phyloP scores from a whole-genome alignment of 2,113 vertebrate species.

The Rhinoderma darwinii region DNA sequence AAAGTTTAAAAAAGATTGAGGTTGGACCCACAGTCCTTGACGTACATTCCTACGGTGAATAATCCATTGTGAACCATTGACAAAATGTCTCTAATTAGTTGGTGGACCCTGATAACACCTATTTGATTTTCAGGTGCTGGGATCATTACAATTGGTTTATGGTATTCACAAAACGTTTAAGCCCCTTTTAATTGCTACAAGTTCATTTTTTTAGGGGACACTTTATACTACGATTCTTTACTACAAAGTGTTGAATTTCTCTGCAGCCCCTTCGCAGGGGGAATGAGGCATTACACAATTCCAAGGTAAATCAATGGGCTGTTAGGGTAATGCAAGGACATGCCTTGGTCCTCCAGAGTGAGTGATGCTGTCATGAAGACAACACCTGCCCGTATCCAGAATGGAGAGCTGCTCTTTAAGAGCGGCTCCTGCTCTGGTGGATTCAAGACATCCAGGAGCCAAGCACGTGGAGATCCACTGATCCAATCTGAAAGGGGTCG shows the following conservation, averaged over 20 bases:
- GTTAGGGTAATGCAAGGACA: too few species aligned
- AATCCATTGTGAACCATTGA: neutral
- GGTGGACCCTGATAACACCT: neutral
- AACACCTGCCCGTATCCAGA: too few species aligned
- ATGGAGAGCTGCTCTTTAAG: too few species aligned
- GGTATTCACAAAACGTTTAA: neutral
- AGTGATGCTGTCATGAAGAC: too few species aligned
- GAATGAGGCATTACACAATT: neutral
- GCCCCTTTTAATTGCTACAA: neutral
- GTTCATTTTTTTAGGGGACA: too few species aligned
- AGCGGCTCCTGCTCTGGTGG: too few species aligned
- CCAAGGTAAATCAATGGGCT: neutral
- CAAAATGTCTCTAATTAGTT: constrained; percentile 4
- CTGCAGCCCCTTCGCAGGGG: neutral
- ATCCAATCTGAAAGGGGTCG: too few species aligned
- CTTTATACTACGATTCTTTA: too few species aligned
- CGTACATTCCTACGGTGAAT: constrained; percentile 11
- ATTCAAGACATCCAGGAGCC: too few species aligned
- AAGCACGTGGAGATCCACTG: too few species aligned
- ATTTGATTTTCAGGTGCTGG: neutral
- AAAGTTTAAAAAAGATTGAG: neutral
- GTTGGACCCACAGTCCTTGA: constrained; percentile 18
- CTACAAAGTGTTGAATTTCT: neutral
- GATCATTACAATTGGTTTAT: neutral
- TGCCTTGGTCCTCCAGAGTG: too few species aligned